phyloP scores from a whole-genome alignment of 2,888 invertebrate species.

The Sacculina carcini region DNA sequence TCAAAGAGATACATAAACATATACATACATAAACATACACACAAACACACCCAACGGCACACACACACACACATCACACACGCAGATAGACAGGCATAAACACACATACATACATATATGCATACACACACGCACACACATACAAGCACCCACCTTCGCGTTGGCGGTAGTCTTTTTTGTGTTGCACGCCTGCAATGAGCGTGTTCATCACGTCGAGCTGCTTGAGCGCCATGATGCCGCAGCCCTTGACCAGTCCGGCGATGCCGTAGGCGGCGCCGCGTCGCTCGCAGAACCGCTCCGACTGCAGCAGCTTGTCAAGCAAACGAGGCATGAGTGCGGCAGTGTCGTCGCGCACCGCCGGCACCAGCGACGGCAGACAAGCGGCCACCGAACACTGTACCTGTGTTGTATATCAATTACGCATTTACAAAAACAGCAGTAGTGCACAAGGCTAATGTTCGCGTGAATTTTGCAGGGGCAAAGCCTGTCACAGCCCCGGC shows the following conservation, averaged over 20 bases:
- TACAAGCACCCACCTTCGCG: slow-evolving; percentile 59
- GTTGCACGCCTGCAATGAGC: slow-evolving; percentile 64
- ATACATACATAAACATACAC: too few relatives aligned
- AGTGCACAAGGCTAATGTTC: too few relatives aligned
- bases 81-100: too few relatives aligned
- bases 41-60: too few relatives aligned
- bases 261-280: slow-evolving; percentile 93
- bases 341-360: slow-evolving; percentile 71
- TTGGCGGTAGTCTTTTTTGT: slow-evolving; percentile 82
- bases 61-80: too few relatives aligned
- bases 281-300: slow-evolving; percentile 72
- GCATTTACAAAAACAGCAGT: too few relatives aligned
- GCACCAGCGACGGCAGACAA: slow-evolving; percentile 77
- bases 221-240: slow-evolving; percentile 81
- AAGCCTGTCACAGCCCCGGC: neutral
- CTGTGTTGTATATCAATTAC: slow-evolving; percentile 27
- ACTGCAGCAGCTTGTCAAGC: slow-evolving; percentile 57
- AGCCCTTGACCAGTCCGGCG: slow-evolving; percentile 79
- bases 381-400: slow-evolving; percentile 94
- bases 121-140: neutral
- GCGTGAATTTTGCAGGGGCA: too few relatives aligned
- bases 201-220: slow-evolving; percentile 87
- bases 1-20: neutral
- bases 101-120: too few relatives aligned
- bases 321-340: slow-evolving; percentile 63